Base-by-base conservation (phyloP, 1,140 invertebrate species). In the Streblospio benedicti region DNA sequence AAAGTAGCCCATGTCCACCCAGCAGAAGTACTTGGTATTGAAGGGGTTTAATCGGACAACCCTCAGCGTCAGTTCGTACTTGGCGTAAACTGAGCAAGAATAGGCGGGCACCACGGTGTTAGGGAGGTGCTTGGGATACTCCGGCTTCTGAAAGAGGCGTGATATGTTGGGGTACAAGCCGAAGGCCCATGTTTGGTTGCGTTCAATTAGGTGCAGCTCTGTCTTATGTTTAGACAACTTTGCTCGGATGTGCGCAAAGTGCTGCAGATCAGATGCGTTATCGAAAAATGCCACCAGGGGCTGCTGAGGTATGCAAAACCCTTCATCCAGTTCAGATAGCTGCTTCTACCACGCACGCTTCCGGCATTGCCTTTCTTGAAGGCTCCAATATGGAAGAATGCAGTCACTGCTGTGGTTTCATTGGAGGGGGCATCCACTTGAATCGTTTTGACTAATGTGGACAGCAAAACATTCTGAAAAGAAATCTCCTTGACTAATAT, bases 11-110 rank as follows among this genome's bases (percentile, higher is more conserved):
- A 63, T 45, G 50, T 63, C 61, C 5, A 63, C 16, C 61, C 57
- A 63, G 31, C 23, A n/a, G 30, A 63, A 28, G 41, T 60, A 60
- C 20, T 53, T 32, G 14, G 32, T 63, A 16, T 33, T 18, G 33
- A 63, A 59, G 12, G 27, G 5, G 41, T 60, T 60, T 28, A 14
- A 16, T 6, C 12, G 28, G 0, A 33, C 32, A 6, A 43, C 45
- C 4, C 27, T 14, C 1, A 33, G 28, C 35, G 60, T 45, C 3
- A 63, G 32, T 35, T 63, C 61, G 32, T 63, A 63, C 53, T 74
- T 74, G 3, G 69, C 69, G 66, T 73, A 70, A 60, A 71, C 71
- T n/a, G 66, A 65, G 61, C 70, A 69, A n/a, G 69, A 66, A 35
- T 73, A 72, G 25, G 64, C 64, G 4, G 67, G 41, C 41, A 57